These are phyloP conservation scores for Eulemur mongoz DNA, from an alignment of 2,797 vertebrate genomes.

Conservation along the genomic window DNA sequence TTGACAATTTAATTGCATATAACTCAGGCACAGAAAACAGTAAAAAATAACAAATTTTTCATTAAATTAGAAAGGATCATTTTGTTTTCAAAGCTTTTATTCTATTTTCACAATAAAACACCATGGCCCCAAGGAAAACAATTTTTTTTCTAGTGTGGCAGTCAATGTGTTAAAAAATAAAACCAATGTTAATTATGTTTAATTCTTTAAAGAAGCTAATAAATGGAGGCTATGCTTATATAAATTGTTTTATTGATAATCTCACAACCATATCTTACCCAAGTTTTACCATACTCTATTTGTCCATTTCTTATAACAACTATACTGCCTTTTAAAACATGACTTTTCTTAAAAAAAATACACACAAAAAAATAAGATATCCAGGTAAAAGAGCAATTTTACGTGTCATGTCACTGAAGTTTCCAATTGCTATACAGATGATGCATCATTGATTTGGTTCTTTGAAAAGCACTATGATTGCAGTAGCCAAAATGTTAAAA, in stretches of 20 bases:
- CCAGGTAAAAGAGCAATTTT: not conserved
- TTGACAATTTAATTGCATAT: too few relatives aligned
- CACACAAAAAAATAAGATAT: not conserved
- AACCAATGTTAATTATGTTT: not conserved
- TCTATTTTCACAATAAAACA: too few relatives aligned
- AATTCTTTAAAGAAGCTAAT: not conserved
- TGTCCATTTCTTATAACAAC: not conserved
- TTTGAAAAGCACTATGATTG: not conserved
- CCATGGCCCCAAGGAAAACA: too few relatives aligned
- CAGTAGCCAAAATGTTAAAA: not conserved
- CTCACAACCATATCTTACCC: not conserved
- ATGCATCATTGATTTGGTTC: not conserved
- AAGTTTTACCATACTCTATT: not conserved
- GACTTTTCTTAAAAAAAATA: not conserved
- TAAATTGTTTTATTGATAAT: not conserved
- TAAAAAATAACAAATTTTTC: too few relatives aligned
- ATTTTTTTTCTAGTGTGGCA: too few relatives aligned
- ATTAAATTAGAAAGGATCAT: too few relatives aligned
- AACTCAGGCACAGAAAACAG: too few relatives aligned
- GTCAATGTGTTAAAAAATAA: not conserved
- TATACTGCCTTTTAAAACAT: not conserved
- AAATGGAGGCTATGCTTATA: not conserved
- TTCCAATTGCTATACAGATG: not conserved
- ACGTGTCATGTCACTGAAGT: not conserved
- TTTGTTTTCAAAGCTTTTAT: too few relatives aligned